These are phyloP conservation scores for Triplophysa rosa DNA, from an alignment of 2,113 vertebrate species.

Conservation along the genomic window DNA sequence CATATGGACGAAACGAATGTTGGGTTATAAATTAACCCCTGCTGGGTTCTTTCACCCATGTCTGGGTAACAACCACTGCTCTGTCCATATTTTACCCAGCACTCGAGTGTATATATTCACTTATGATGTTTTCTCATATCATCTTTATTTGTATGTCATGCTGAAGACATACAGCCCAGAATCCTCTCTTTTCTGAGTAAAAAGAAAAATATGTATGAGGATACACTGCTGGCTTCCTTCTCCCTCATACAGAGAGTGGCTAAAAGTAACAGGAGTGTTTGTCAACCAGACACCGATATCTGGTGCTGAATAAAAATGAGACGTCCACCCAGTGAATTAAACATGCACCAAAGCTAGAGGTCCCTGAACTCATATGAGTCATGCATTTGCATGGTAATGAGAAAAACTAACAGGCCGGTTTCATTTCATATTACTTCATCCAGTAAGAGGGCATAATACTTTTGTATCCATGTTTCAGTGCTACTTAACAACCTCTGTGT, in stretches of 20 bases:
- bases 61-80: too few species aligned
- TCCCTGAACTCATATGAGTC: constrained; percentile 29
- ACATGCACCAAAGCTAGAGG: constrained; percentile 26
- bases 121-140: background rate
- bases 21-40: too few species aligned
- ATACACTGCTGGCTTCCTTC: background rate
- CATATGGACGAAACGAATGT: too few species aligned
- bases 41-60: too few species aligned
- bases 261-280: constrained; percentile 14
- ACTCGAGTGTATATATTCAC: too few species aligned
- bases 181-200: background rate
- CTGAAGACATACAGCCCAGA: background rate
- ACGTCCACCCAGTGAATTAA: constrained; percentile 21
- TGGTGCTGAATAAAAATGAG: constrained; percentile 33
- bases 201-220: constrained; percentile 3
- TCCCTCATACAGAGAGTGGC: background rate
- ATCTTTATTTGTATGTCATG: background rate
- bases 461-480: background rate
- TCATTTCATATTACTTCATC: constrained; percentile 13
- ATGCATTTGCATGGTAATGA: constrained; percentile 30
- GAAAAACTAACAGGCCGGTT: constrained; percentile 12
- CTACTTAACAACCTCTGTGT: constrained; percentile 3
- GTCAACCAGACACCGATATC: background rate
- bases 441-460: constrained; percentile 9
- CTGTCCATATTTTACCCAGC: too few species aligned